Evolutionary conservation across 2,888 invertebrate species (phyloP), one percentile per base, ranked within the genome.

Genomic region (Stenichneumon culpator): DNA sequence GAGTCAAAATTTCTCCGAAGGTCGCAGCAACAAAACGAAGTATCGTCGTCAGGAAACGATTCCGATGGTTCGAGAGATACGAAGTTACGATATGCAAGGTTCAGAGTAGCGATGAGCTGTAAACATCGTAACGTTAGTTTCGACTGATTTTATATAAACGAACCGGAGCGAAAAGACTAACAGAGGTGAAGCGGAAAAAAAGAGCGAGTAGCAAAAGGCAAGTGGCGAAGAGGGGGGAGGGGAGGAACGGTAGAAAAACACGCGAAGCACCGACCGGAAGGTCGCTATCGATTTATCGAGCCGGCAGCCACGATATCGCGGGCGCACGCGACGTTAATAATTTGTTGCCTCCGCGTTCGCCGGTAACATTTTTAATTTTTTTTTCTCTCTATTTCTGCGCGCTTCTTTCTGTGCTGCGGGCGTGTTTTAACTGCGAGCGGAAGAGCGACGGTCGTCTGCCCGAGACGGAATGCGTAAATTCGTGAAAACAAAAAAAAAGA

Each of bases 321-420:
- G 69, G 65, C 63, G 63, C 90, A 90, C 91, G 91, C 91, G 88
- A 90, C 86, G 87, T 91, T 90, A 88, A 90, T 90, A 89, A 90
- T 89, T 90, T 87, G 80, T 85, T 77, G 79, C 79, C 82, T 74
- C 69, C 72, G 57, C 65, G 65, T 83, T 60, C 39, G 68, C 68
- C n/a, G 65, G 78, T 82, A 74, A 47, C 67, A 65, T 44, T 57
- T 28, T 65, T 47, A 63, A 52, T 72, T 57, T 28, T 5, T 19
- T 54, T 63, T 54, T 69, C 69, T 9, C 19, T 28, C 25, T 70
- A 32, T 28, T 36, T 50, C 47, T 57, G 54, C 47, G 28, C 44
- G 44, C 54, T 79, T 70, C 36, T 57, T 72, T 57, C 11, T 22
- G 36, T 5, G 16, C n/a, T 7, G 39, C 54, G 39, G 22, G 22